Conservation (phyloP, 2,888 invertebrate genomes). For the Epinotia bilunana region DNA sequence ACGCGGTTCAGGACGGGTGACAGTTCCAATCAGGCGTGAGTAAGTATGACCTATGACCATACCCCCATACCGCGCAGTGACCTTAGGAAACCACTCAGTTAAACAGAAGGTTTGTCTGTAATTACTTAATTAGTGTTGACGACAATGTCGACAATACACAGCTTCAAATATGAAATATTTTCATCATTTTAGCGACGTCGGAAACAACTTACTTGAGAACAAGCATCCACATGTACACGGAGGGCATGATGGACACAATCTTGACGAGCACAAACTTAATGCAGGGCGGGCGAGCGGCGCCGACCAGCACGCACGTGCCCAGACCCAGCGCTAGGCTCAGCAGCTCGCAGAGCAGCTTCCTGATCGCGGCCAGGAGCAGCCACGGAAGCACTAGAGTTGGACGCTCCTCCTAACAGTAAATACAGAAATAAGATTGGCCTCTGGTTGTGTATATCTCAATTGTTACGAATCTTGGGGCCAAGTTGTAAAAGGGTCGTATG, state of each 20-base stretch:
- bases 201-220: slow-evolving; percentile 67
- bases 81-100: too few species aligned
- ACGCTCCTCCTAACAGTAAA: slow-evolving; percentile 75
- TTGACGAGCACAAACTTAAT: slow-evolving; percentile 79
- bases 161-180: too few species aligned
- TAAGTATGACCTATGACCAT: neutral
- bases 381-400: slow-evolving; percentile 81
- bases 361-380: slow-evolving; percentile 78
- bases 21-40: neutral
- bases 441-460: too few species aligned
- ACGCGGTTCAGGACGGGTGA: too few species aligned
- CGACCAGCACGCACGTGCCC: slow-evolving; percentile 77
- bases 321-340: slow-evolving; percentile 76
- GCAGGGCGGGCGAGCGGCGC: slow-evolving; percentile 75
- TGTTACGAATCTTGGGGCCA: neutral
- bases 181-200: neutral
- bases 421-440: neutral
- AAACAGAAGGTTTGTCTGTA: neutral
- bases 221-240: slow-evolving; percentile 82
- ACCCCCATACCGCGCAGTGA: too few species aligned
- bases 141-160: neutral
- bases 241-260: slow-evolving; percentile 72
- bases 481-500: neutral
- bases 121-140: neutral
- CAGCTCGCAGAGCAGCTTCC: slow-evolving; percentile 76